Evolutionary conservation across 1,140 invertebrate species (phyloP).

Genomic region (Drosophila santomea): DNA sequence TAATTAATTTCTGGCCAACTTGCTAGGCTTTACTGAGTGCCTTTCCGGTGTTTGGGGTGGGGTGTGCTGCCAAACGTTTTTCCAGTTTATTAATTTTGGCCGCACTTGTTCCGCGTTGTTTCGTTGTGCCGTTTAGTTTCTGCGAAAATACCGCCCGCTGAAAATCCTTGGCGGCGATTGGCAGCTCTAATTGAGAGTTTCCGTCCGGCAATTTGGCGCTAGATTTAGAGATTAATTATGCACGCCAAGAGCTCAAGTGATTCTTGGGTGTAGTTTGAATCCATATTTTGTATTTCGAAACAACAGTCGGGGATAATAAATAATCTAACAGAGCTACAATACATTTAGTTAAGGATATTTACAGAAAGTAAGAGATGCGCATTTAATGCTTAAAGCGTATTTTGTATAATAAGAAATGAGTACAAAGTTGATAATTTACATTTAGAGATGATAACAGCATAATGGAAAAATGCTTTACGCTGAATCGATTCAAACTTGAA

Average conservation of each 20-base stretch:
- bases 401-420: too few relatives aligned
- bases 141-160: slow-evolving; percentile 18
- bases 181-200: slow-evolving; percentile 41
- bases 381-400: too few relatives aligned
- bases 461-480: too few relatives aligned
- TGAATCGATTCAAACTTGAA: not conserved
- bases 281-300: not conserved
- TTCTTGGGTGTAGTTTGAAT: not conserved
- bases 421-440: not conserved
- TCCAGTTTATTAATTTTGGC: slow-evolving; percentile 54
- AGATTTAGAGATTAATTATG: slow-evolving; percentile 35
- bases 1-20: slow-evolving; percentile 76
- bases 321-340: too few relatives aligned
- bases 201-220: slow-evolving; percentile 8
- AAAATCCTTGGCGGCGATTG: slow-evolving; percentile 40
- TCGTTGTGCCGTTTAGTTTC: slow-evolving; percentile 16
- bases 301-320: not conserved
- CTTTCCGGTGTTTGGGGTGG: not conserved
- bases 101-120: slow-evolving; percentile 43
- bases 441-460: not conserved
- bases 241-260: slow-evolving; percentile 10
- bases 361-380: not conserved
- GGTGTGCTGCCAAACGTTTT: slow-evolving; percentile 38
- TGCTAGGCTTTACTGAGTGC: slow-evolving; percentile 26
- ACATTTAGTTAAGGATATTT: not conserved